These are phyloP conservation scores for Hetaerina americana DNA, from an alignment of 1,140 invertebrate species.

Conservation along the genomic window DNA sequence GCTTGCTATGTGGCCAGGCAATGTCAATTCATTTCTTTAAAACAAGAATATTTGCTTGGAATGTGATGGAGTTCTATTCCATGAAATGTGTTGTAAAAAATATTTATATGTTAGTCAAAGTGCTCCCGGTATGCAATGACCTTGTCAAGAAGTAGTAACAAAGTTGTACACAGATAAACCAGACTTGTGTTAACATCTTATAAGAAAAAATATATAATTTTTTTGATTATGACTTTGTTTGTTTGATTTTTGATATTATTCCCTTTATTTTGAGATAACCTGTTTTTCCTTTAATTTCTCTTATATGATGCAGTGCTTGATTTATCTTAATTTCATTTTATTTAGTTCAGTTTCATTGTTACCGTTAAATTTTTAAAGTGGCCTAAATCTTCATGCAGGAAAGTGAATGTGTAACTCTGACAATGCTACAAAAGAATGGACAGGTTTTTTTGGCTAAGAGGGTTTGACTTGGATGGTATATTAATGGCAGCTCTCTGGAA, in stretches of 20 bases:
- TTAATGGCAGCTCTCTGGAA: background rate
- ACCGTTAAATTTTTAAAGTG: too few relatives aligned
- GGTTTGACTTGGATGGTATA: background rate
- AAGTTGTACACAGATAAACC: background rate
- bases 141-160: too few relatives aligned
- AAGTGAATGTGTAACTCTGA: background rate
- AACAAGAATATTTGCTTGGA: background rate
- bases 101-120: slow-evolving; percentile 1
- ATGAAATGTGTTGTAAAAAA: background rate
- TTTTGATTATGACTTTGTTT: background rate
- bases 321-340: too few relatives aligned
- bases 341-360: too few relatives aligned
- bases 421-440: background rate
- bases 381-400: too few relatives aligned
- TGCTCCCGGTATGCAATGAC: background rate
- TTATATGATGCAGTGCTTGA: too few relatives aligned
- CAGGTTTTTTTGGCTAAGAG: too few relatives aligned
- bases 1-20: background rate
- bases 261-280: background rate
- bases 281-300: too few relatives aligned
- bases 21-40: background rate
- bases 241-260: background rate
- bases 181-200: background rate
- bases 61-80: background rate
- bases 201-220: slow-evolving; percentile 1